A percentile compares a stretch with the other conserved stretches of the same genome.
These are phyloP conservation scores for Cromileptes altivelis DNA, from an alignment of 2,113 vertebrate species.

Conservation along the genomic window DNA sequence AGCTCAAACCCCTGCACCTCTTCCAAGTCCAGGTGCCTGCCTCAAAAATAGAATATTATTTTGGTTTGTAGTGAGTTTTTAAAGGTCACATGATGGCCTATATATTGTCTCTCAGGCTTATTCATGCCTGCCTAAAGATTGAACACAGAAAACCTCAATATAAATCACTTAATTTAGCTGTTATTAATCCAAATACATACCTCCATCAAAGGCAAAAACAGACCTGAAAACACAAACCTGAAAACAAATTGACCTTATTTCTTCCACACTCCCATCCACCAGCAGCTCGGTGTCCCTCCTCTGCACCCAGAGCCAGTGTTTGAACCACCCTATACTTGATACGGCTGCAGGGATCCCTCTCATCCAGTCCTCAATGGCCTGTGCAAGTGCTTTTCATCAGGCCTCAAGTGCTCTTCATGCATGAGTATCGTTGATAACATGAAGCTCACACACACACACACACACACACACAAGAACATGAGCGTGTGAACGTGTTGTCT, in stretches of 20 bases:
- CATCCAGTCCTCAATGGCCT: slow-evolving; percentile 35
- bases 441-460: slow-evolving; percentile 14
- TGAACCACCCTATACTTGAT: slow-evolving; percentile 3
- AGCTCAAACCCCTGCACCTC: not conserved
- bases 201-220: not conserved
- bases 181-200: not conserved
- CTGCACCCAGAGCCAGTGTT: slow-evolving; percentile 7
- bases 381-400: slow-evolving; percentile 50
- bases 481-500: not conserved
- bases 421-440: slow-evolving; percentile 26
- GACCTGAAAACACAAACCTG: not conserved
- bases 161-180: not conserved
- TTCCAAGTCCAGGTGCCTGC: not conserved
- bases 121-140: not conserved
- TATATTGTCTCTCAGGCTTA: not conserved
- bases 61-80: not conserved
- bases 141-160: not conserved
- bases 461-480: slow-evolving; percentile 2
- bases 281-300: not conserved
- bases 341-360: slow-evolving; percentile 22
- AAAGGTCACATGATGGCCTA: not conserved
- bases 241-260: not conserved
- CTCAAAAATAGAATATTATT: not conserved
- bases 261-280: not conserved
- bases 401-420: slow-evolving; percentile 45